phyloP scores from a whole-genome alignment of 2,888 invertebrate genomes.

The Oegoconia quadripuncta region DNA sequence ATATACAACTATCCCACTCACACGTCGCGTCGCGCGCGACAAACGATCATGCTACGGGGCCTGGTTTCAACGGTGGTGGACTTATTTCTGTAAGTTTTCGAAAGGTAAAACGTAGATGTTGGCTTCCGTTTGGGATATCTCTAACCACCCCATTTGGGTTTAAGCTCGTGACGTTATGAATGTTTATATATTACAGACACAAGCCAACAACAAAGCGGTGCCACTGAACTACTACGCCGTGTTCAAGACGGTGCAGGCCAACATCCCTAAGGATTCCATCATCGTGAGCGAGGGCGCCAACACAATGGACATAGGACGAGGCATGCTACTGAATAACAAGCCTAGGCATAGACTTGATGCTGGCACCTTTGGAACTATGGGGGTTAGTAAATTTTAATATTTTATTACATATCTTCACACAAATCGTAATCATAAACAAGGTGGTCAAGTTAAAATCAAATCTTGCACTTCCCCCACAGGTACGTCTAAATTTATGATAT shows the following conservation, averaged over 20 bases:
- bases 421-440: not conserved
- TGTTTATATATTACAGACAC: slow-evolving; percentile 44
- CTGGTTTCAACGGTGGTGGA: too few relatives aligned
- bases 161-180: too few relatives aligned
- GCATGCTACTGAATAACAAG: slow-evolving; percentile 89
- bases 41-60: too few relatives aligned
- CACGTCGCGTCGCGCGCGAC: too few relatives aligned
- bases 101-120: too few relatives aligned
- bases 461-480: too few relatives aligned
- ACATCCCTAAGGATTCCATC: slow-evolving; percentile 89
- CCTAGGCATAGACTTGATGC: slow-evolving; percentile 96
- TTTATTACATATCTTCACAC: not conserved
- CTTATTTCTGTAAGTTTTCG: too few relatives aligned
- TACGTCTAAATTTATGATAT: too few relatives aligned
- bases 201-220: slow-evolving; percentile 81
- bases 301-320: slow-evolving; percentile 98
- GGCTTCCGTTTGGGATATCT: too few relatives aligned
- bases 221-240: slow-evolving; percentile 97
- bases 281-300: slow-evolving; percentile 99
- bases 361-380: slow-evolving; percentile 98
- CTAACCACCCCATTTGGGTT: too few relatives aligned
- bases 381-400: slow-evolving; percentile 70
- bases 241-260: slow-evolving; percentile 88
- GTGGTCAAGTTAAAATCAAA: too few relatives aligned
- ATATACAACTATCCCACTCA: too few relatives aligned